phyloP scores from a whole-genome alignment of 2,113 vertebrate species.

The Condylura cristata region DNA sequence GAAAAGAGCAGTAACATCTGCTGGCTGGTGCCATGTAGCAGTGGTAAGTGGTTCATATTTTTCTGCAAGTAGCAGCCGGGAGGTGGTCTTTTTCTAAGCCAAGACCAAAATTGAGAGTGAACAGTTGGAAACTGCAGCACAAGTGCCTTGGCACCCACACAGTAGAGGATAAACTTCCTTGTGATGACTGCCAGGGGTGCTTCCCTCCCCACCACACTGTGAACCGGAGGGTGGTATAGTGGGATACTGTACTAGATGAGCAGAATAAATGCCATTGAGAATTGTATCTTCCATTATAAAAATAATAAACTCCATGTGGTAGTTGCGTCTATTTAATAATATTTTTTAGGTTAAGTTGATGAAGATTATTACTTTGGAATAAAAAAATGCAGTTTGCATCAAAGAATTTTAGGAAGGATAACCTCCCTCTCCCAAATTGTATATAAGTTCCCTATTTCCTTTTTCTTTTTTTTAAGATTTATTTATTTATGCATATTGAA shows the following conservation, averaged over 20 bases:
- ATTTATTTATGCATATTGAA: too few relatives aligned
- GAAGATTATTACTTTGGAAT: neutral
- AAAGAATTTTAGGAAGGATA: neutral
- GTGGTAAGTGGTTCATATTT: constrained; percentile 58
- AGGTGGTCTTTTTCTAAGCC: constrained; percentile 68
- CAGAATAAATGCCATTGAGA: neutral
- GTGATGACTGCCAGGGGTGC: neutral
- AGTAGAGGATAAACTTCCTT: neutral
- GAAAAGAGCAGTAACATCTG: constrained; percentile 45
- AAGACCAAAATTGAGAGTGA: constrained; percentile 79
- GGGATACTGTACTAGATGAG: rapidly evolving
- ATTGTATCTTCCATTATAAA: neutral
- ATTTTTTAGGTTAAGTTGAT: neutral
- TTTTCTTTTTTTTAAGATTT: too few relatives aligned
- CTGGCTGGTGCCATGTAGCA: constrained; percentile 30
- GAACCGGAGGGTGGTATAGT: neutral
- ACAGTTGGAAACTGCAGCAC: constrained; percentile 74
- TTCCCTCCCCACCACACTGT: neutral
- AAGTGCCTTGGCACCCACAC: neutral
- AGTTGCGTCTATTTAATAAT: neutral
- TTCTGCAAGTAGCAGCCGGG: constrained; percentile 62
- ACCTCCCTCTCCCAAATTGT: neutral
- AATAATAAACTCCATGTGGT: neutral
- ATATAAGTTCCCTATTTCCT: neutral
- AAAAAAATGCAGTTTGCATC: neutral